Evolutionary conservation across 2,888 invertebrate species (phyloP).

Genomic region (Yponomeuta plumbellus): DNA sequence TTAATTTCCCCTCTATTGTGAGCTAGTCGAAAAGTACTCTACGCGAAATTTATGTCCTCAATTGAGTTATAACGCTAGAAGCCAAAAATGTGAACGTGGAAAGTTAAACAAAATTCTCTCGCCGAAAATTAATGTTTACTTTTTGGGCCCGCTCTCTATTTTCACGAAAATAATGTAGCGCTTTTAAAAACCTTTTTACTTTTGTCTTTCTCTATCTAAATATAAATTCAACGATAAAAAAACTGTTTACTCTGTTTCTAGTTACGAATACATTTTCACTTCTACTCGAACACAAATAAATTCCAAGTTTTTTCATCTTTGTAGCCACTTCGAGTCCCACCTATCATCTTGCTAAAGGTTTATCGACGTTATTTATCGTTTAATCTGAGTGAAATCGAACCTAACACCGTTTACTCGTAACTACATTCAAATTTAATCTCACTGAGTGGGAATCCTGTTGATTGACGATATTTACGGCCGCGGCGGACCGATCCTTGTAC

Average conservation of each 20-base stretch:
- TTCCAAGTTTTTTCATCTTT: background rate
- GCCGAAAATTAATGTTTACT: constrained; percentile 8
- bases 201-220: background rate
- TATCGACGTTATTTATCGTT: constrained; percentile 1
- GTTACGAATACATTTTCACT: background rate
- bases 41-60: constrained; percentile 59
- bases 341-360: background rate
- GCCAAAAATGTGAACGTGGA: constrained; percentile 48
- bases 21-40: constrained; percentile 59
- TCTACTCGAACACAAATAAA: background rate
- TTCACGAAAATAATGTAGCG: background rate
- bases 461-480: constrained; percentile 52
- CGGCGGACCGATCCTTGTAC: constrained; percentile 20
- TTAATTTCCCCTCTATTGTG: constrained; percentile 64
- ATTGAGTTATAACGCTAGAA: constrained; percentile 55
- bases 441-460: constrained; percentile 45
- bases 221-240: background rate
- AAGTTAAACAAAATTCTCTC: constrained; percentile 27
- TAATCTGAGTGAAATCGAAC: constrained; percentile 17
- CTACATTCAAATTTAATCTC: constrained; percentile 61
- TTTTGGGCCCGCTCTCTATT: background rate
- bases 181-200: constrained; percentile 1
- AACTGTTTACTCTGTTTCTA: background rate
- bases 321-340: background rate
- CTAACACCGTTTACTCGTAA: constrained; percentile 20